These are phyloP conservation scores for Ophiothrix spiculata DNA, from an alignment of 35 echinoderm and acorn worm genomes.

Conservation along the genomic window DNA sequence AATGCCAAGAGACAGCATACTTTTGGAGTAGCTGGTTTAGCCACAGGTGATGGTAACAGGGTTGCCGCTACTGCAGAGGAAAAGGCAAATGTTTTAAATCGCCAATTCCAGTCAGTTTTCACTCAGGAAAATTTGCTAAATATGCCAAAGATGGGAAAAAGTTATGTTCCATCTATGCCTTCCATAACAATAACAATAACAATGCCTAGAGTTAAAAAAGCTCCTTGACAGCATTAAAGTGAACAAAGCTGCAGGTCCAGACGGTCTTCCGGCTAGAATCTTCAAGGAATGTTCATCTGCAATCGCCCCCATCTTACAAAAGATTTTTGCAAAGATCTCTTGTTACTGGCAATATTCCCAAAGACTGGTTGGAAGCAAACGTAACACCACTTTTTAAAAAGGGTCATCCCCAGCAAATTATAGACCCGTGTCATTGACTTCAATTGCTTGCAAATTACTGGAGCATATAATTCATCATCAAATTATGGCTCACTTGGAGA, in stretches of 20 bases:
- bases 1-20: neutral
- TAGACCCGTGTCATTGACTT: neutral
- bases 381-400: too few relatives aligned
- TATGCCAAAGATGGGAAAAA: neutral
- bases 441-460: neutral
- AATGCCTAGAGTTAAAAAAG: neutral
- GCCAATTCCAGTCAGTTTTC: neutral
- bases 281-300: neutral
- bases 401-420: neutral
- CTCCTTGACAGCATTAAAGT: neutral
- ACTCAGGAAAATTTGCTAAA: neutral
- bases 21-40: neutral
- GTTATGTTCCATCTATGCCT: neutral
- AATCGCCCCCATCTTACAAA: too few relatives aligned
- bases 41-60: neutral
- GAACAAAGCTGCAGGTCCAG: neutral
- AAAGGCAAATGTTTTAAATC: neutral
- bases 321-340: too few relatives aligned
- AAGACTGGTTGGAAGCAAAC: too few relatives aligned
- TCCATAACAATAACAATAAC: neutral
- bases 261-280: neutral
- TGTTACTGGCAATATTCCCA: too few relatives aligned
- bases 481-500: neutral
- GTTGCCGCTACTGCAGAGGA: neutral
- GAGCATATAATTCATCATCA: neutral